Evolutionary conservation across 2,888 invertebrate genomes (phyloP).

Genomic region (Athrips mouffetella): DNA sequence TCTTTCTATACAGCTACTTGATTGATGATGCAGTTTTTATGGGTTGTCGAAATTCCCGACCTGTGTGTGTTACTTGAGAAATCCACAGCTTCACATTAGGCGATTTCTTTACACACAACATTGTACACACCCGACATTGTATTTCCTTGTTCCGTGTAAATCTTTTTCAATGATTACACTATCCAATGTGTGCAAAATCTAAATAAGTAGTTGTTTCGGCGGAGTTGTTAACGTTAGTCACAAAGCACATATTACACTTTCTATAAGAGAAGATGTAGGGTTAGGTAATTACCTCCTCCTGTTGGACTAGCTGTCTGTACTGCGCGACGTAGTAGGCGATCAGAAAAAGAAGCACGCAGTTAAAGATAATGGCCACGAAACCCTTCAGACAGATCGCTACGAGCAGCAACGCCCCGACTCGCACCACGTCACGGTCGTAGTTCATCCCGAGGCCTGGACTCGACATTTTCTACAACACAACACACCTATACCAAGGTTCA

Average conservation of each 20-base stretch:
- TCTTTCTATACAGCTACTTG: no score
- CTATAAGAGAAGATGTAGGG: neutral
- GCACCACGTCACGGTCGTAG: conserved; percentile 37
- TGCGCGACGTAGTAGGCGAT: conserved; percentile 35
- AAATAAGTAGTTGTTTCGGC: no score
- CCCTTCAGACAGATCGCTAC: conserved; percentile 51
- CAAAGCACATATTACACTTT: neutral
- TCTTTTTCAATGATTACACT: no score
- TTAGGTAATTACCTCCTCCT: conserved; percentile 34
- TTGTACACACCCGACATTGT: no score
- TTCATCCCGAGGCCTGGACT: conserved; percentile 25
- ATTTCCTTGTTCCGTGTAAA: no score
- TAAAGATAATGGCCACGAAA: conserved; percentile 39
- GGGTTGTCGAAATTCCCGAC: no score
- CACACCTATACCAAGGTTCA: no score
- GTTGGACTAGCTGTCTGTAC: conserved; percentile 29
- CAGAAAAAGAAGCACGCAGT: conserved; percentile 38
- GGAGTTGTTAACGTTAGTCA: neutral
- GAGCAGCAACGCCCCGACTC: conserved; percentile 44
- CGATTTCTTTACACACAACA: no score
- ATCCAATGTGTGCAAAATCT: no score
- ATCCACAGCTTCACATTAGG: no score
- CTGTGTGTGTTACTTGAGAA: no score
- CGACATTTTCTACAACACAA: conserved; percentile 26
- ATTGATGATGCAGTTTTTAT: no score